Evolutionary conservation across 2,113 vertebrate species (phyloP).

Genomic region (Holacanthus passer): DNA sequence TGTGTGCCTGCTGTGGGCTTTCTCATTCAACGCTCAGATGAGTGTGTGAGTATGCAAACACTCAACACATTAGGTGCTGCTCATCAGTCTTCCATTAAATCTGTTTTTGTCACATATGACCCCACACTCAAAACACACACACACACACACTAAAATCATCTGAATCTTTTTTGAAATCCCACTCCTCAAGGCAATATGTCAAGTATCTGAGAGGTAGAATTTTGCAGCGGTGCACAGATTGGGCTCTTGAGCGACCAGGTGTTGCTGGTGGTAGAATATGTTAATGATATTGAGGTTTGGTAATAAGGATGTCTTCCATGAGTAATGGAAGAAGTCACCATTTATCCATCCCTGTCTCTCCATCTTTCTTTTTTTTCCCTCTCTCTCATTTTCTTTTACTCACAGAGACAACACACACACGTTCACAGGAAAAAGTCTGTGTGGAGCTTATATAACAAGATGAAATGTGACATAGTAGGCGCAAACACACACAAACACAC

Average conservation of each 20-base stretch:
- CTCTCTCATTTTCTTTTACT: constrained; percentile 5
- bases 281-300: constrained; percentile 62
- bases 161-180: constrained; percentile 35
- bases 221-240: constrained; percentile 3
- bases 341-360: constrained; percentile 52
- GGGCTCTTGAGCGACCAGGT: constrained; percentile 9
- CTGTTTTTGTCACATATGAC: constrained; percentile 38
- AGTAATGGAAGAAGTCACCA: constrained; percentile 48
- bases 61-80: constrained; percentile 61
- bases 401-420: neutral
- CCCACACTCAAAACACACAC: constrained; percentile 3
- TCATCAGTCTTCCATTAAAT: constrained; percentile 63
- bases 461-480: constrained; percentile 30
- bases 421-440: constrained; percentile 2
- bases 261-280: constrained; percentile 39
- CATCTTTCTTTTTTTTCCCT: neutral
- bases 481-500: constrained; percentile 19
- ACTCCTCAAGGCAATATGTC: constrained; percentile 27
- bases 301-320: constrained; percentile 63
- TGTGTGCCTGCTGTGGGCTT: constrained; percentile 23
- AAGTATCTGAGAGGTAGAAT: constrained; percentile 20
- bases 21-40: constrained; percentile 32
- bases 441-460: constrained; percentile 42
- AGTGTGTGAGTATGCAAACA: constrained; percentile 66
- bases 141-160: neutral